Conservation (phyloP, 2,888 invertebrate genomes). For the Lithodes maja region DNA sequence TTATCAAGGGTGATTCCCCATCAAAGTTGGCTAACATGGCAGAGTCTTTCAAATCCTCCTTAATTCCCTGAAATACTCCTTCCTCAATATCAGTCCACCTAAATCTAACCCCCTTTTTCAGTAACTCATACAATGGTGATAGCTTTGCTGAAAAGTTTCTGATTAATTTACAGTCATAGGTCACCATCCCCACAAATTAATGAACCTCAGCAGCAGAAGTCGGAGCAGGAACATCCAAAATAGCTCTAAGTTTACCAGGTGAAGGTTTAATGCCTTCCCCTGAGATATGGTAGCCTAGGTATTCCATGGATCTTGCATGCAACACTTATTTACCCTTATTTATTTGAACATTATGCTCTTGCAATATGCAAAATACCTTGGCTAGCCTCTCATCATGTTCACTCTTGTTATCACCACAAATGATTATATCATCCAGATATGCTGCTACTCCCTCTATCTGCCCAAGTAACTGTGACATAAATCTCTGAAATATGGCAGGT, state of each 20-base stretch:
- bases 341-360: background rate
- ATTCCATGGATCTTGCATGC: background rate
- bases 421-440: background rate
- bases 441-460: background rate
- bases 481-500: slow-evolving; percentile 13
- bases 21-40: too few relatives aligned
- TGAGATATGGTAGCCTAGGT: background rate
- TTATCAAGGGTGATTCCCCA: too few relatives aligned
- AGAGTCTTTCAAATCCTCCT: too few relatives aligned
- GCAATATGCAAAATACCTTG: background rate
- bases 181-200: background rate
- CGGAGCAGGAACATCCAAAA: background rate
- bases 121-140: too few relatives aligned
- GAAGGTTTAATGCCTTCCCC: too few relatives aligned
- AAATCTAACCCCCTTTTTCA: too few relatives aligned
- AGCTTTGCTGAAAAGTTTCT: too few relatives aligned
- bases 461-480: background rate
- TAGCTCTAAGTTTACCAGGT: background rate
- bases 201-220: background rate
- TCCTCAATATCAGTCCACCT: too few relatives aligned
- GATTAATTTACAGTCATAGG: background rate
- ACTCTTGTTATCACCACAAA: background rate
- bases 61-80: too few relatives aligned
- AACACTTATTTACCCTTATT: slow-evolving; percentile 1
- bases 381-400: background rate